Evolutionary conservation across 2,888 invertebrate species (phyloP).

Genomic region (Xylocampa areola): DNA sequence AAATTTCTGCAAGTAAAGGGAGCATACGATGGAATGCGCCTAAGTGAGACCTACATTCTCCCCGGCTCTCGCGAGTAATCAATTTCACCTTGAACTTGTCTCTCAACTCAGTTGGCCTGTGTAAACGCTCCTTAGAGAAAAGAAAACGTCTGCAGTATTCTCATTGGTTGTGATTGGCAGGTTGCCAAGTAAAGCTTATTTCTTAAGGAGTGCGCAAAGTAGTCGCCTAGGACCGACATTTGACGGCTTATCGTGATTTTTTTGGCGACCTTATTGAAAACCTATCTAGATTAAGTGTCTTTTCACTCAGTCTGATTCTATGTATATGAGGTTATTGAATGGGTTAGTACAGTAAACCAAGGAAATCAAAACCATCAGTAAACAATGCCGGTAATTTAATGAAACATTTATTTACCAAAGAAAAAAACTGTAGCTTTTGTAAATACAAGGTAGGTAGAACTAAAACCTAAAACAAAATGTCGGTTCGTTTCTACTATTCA

Average conservation of each 20-base stretch:
- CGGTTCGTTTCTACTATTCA: no score
- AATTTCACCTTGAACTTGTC: slow-evolving; percentile 46
- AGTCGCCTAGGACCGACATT: slow-evolving; percentile 24
- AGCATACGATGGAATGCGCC: slow-evolving; percentile 31
- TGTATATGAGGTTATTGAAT: not conserved
- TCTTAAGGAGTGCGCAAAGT: slow-evolving; percentile 31
- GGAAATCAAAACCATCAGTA: no score
- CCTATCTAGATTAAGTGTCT: slow-evolving; percentile 18
- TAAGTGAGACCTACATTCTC: slow-evolving; percentile 44
- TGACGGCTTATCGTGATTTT: slow-evolving; percentile 28
- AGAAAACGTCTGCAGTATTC: slow-evolving; percentile 33
- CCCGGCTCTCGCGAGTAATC: slow-evolving; percentile 17
- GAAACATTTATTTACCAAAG: no score
- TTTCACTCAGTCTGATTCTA: slow-evolving; percentile 2
- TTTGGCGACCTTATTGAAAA: slow-evolving; percentile 45
- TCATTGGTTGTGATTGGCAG: slow-evolving; percentile 41
- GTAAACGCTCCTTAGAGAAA: slow-evolving; percentile 33
- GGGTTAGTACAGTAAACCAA: no score
- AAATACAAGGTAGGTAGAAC: no score
- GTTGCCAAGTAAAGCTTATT: slow-evolving; percentile 40
- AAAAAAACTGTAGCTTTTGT: no score
- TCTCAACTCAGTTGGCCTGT: not conserved
- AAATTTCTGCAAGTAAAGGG: slow-evolving; percentile 38
- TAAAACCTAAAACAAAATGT: no score
- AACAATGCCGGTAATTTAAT: no score